Percentiles rank a stretch among this genome's conserved stretches.
Evolutionary conservation across 2,888 invertebrate genomes (phyloP).

Genomic region (Heliconius erato): DNA sequence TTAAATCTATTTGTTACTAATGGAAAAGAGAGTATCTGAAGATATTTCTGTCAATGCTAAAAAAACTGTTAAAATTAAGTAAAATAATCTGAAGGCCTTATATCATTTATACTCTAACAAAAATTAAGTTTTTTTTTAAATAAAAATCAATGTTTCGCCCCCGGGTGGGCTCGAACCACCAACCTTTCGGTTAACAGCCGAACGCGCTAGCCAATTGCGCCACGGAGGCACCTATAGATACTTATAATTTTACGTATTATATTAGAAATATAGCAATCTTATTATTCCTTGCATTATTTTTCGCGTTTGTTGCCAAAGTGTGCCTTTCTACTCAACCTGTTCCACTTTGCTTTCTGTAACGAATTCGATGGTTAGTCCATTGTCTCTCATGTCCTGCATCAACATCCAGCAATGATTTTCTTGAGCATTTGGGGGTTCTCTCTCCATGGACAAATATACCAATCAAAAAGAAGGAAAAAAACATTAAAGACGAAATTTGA

Average conservation of each 20-base stretch:
- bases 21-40: neutral
- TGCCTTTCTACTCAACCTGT: too few relatives aligned
- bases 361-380: too few relatives aligned
- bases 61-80: too few relatives aligned
- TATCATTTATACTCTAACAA: neutral
- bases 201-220: conserved; percentile 91
- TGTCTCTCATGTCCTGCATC: too few relatives aligned
- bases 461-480: too few relatives aligned
- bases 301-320: too few relatives aligned
- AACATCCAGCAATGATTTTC: too few relatives aligned
- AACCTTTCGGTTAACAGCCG: conserved; percentile 99
- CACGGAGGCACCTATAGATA: conserved; percentile 20
- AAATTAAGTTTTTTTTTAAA: neutral
- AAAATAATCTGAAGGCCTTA: neutral
- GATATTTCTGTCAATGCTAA: neutral
- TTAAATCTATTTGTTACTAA: neutral
- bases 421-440: too few relatives aligned
- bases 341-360: too few relatives aligned
- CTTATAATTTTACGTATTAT: neutral
- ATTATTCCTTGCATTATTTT: too few relatives aligned
- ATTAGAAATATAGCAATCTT: neutral
- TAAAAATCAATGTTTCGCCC: conserved; percentile 85
- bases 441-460: too few relatives aligned
- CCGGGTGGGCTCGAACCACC: conserved; percentile 99
- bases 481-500: too few relatives aligned